Base-by-base conservation (phyloP, 2,797 vertebrate genomes). In the Acomys russatus region DNA sequence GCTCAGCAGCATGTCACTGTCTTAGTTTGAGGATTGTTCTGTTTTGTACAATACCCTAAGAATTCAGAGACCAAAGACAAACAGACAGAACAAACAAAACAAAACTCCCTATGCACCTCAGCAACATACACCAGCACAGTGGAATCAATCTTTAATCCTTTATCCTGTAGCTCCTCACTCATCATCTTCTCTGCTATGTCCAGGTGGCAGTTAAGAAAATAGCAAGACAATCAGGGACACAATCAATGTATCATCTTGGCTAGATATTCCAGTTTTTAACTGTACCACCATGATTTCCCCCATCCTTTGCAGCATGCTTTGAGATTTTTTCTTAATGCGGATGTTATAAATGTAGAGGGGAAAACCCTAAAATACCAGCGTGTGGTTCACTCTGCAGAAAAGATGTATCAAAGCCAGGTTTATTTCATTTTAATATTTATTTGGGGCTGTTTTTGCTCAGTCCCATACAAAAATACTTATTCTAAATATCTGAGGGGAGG, bases 201-300 rank as follows among this genome's bases (percentile, higher is more conserved):
- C 56, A 28, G 11, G 73, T 4, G 1, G 14, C 44, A 78, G 64
- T 25, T 86, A 90, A 90, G 64, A 30, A 95, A 94, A 66, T 49
- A 88, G 30, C 1, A 22, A 59, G 63, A 85, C 76, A 94, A 17
- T 6, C 76, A 61, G 17, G 44, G 30, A 76, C 59, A 77, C 10
- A 56, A 22, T 44, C 76, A 74, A 44, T 10, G 23, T 11, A 78
- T 9, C 7, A 49, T 76, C 68, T 86, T 49, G 76, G 35, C 71
- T 49, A 49, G 78, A 94, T 18, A 63, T 78, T 90, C 93, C 74
- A 35, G 51, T 86, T 94, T 87, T 92, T 94, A 91, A 44, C 38
- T 23, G 61, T 71, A 8, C 64, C 71, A 38, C 11, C 76, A 18
- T 68, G 61, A 35, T 63, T 38, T 91, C 44, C 33, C 56, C 33